Conservation (phyloP, 2,113 vertebrate genomes). For the Puma concolor region DNA sequence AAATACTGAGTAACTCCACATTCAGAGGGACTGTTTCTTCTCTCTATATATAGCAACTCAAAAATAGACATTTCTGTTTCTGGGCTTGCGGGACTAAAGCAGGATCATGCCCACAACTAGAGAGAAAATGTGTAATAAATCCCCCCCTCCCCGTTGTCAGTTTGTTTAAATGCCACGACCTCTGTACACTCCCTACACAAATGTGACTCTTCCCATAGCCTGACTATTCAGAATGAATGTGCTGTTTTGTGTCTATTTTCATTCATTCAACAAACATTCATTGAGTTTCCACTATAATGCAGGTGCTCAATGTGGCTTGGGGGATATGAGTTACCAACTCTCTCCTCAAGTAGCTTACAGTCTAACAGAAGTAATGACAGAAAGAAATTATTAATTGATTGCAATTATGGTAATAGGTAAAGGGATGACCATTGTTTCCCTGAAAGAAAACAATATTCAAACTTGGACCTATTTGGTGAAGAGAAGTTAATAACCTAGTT, state of each 20-base stretch:
- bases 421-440: rapidly evolving
- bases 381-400: not conserved
- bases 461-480: not conserved
- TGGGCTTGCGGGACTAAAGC: not conserved
- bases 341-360: not conserved
- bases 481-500: not conserved
- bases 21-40: conserved; percentile 61
- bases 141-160: not conserved
- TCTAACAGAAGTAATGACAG: not conserved
- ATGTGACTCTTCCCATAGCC: not conserved
- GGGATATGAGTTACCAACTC: not conserved
- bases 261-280: not conserved
- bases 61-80: conserved; percentile 69
- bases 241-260: not conserved
- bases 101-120: not conserved
- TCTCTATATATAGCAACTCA: conserved; percentile 70
- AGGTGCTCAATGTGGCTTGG: not conserved
- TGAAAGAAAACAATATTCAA: not conserved
- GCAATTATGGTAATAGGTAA: not conserved
- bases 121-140: not conserved
- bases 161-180: not conserved
- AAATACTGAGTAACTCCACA: conserved; percentile 70
- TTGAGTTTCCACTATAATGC: not conserved
- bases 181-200: not conserved
- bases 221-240: not conserved